phyloP scores from a whole-genome alignment of 2,797 vertebrate species.

The Scyliorhinus canicula region DNA sequence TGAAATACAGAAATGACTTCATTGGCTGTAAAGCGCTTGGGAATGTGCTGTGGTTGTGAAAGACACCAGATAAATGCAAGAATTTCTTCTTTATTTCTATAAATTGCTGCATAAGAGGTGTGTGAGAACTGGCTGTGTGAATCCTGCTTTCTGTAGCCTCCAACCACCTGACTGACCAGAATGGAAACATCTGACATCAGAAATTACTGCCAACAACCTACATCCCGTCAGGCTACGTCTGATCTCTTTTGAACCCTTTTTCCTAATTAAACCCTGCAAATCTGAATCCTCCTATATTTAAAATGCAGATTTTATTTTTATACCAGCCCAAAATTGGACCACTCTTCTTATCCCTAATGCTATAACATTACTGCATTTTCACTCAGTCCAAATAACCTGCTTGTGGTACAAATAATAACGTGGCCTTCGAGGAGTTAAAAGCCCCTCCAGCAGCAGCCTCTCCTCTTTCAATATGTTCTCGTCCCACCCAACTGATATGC shows the following conservation, averaged over 20 bases:
- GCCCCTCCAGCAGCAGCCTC: background rate
- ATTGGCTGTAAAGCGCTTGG: background rate
- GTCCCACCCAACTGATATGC: background rate
- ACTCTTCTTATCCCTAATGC: background rate
- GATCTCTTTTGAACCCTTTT: background rate
- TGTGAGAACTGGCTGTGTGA: too few species aligned
- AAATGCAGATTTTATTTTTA: background rate
- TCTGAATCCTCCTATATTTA: background rate
- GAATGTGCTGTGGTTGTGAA: background rate
- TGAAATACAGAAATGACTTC: background rate
- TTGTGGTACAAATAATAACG: background rate
- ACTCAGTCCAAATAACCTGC: background rate
- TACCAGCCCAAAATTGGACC: background rate
- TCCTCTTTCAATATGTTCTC: background rate
- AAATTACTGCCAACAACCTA: background rate
- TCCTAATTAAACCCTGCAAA: background rate
- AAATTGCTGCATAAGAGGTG: background rate
- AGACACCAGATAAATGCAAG: background rate
- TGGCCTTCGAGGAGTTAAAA: slow-evolving; percentile 21
- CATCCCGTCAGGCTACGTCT: background rate
- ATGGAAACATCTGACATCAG: background rate
- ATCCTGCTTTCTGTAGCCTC: background rate
- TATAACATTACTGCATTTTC: background rate
- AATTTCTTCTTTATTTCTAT: background rate
- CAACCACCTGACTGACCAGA: background rate